phyloP scores from a whole-genome alignment of 1,140 invertebrate species.

The Tribolium castaneum region DNA sequence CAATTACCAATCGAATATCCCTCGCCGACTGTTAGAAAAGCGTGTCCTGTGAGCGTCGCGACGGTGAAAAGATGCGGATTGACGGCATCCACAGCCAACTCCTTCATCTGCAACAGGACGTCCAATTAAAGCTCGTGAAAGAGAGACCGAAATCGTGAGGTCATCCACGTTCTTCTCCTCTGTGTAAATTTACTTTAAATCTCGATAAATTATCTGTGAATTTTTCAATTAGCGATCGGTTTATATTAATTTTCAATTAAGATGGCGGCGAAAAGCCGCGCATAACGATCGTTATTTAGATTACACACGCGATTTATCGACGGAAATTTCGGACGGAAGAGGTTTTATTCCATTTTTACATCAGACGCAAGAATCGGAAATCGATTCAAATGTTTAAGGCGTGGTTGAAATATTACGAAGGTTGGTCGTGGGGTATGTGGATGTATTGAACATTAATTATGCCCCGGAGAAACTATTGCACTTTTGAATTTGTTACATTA shows the following conservation, averaged over 20 bases:
- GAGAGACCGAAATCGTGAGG: constrained; percentile 27
- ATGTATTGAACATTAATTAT: constrained; percentile 29
- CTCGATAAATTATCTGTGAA: constrained; percentile 1
- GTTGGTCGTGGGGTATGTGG: constrained; percentile 20
- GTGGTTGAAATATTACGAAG: constrained; percentile 25
- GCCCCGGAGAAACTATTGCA: constrained; percentile 19
- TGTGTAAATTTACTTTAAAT: constrained; percentile 27
- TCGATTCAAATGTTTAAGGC: constrained; percentile 22
- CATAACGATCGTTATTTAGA: neutral
- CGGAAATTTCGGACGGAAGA: neutral
- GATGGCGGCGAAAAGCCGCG: neutral
- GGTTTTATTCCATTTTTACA: neutral
- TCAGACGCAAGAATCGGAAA: neutral
- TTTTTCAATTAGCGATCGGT: constrained; percentile 13
- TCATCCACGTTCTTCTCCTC: constrained; percentile 35
- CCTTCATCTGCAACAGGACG: constrained; percentile 71
- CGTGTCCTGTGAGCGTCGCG: constrained; percentile 95
- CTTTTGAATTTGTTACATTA: constrained; percentile 24
- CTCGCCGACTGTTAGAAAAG: constrained; percentile 78
- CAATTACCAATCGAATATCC: constrained; percentile 78
- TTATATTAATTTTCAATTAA: constrained; percentile 9
- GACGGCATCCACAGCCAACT: constrained; percentile 71
- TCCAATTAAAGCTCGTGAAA: neutral
- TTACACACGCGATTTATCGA: neutral
- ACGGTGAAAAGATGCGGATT: constrained; percentile 94